Conservation (phyloP, 2,888 invertebrate species). For the Andrena chrysosceles region DNA sequence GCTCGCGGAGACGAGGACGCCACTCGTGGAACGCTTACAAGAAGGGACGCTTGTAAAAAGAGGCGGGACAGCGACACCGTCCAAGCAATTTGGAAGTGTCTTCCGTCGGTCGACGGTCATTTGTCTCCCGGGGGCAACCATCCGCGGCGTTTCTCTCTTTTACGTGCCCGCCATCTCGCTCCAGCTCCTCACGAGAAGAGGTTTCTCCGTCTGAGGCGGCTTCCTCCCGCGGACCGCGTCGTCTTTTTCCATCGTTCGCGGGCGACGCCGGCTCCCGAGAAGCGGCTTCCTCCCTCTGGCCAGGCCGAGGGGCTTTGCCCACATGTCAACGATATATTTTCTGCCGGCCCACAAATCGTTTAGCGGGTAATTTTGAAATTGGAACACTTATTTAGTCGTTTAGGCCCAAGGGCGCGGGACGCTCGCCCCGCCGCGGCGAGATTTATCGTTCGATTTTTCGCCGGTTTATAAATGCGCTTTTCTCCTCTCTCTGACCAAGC, state of each 20-base stretch:
- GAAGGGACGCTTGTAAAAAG: slow-evolving; percentile 72
- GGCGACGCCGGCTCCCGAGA: slow-evolving; percentile 47
- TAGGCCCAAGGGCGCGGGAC: slow-evolving; percentile 80
- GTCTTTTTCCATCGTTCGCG: slow-evolving; percentile 23
- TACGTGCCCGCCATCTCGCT: slow-evolving; percentile 25
- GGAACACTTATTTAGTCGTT: slow-evolving; percentile 85
- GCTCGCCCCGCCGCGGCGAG: slow-evolving; percentile 59
- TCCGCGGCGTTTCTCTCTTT: slow-evolving; percentile 46
- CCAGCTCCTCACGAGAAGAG: slow-evolving; percentile 13
- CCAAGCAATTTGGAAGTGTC: slow-evolving; percentile 76
- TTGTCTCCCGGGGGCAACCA: slow-evolving; percentile 79
- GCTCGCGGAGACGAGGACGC: slow-evolving; percentile 52
- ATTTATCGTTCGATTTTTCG: slow-evolving; percentile 78
- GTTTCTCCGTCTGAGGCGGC: slow-evolving; percentile 49
- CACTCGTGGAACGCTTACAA: slow-evolving; percentile 61
- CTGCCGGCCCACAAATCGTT: slow-evolving; percentile 84
- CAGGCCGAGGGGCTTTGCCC: slow-evolving; percentile 75
- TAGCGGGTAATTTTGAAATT: slow-evolving; percentile 84
- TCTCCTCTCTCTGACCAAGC: neutral
- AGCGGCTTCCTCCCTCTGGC: slow-evolving; percentile 66
- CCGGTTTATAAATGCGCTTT: slow-evolving; percentile 63
- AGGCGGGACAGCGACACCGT: slow-evolving; percentile 74
- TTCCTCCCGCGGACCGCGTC: neutral
- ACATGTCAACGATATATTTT: slow-evolving; percentile 85
- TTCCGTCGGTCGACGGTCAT: slow-evolving; percentile 80